A percentile compares a stretch with the other conserved stretches of the same genome.
These are phyloP conservation scores for Calameuta pallipes DNA, from an alignment of 2,888 invertebrate genomes.

Conservation along the genomic window DNA sequence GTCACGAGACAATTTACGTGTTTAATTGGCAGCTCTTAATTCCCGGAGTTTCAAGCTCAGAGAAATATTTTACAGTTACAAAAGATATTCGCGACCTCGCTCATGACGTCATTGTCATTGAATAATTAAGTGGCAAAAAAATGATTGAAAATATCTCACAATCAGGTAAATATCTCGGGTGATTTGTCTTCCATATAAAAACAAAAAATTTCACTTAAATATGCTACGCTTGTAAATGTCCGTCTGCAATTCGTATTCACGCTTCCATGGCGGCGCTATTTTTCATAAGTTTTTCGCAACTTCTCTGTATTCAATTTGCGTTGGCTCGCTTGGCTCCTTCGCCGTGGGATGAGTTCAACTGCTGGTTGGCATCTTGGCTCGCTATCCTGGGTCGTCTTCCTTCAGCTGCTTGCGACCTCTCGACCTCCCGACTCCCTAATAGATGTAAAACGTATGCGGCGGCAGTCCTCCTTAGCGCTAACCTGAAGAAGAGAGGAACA, in stretches of 20 bases:
- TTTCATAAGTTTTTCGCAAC: constrained; percentile 47
- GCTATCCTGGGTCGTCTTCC: neutral
- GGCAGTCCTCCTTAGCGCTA: neutral
- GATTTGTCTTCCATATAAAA: neutral
- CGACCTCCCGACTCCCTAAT: constrained; percentile 14
- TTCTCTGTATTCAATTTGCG: constrained; percentile 54
- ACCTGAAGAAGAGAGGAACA: neutral
- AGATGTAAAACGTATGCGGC: constrained; percentile 35
- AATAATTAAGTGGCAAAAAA: neutral
- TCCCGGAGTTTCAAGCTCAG: neutral
- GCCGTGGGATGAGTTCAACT: neutral
- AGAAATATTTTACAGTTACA: neutral
- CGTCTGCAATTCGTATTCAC: constrained; percentile 48
- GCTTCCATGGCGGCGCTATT: constrained; percentile 40
- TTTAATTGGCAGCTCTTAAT: neutral
- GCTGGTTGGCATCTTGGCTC: neutral
- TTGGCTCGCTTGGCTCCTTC: constrained; percentile 17
- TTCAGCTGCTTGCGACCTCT: neutral
- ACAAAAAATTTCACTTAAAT: constrained; percentile 24
- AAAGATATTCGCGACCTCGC: neutral
- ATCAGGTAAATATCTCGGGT: neutral
- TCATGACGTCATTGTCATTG: neutral
- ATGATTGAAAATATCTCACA: neutral
- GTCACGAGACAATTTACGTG: no score
- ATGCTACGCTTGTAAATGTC: constrained; percentile 39